A percentile compares a stretch with the other conserved stretches of the same genome.
These are phyloP conservation scores for Lithosia quadra DNA, from an alignment of 2,888 invertebrate genomes.

Conservation along the genomic window DNA sequence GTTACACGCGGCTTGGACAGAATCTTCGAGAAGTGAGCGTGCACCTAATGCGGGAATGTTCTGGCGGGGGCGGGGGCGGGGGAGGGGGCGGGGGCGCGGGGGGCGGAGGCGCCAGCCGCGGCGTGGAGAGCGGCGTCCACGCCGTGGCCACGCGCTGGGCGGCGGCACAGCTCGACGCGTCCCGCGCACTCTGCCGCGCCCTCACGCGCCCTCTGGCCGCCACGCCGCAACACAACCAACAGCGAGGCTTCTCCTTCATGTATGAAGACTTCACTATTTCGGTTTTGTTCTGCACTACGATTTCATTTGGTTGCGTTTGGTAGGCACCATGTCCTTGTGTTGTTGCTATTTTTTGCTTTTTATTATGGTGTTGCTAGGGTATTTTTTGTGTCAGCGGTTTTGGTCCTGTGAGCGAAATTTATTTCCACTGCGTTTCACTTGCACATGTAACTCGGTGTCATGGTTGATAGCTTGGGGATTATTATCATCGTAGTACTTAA, in stretches of 20 bases:
- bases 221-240: slow-evolving; percentile 89
- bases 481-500: too few species aligned
- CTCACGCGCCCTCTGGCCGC: slow-evolving; percentile 90
- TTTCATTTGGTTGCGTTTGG: slow-evolving; percentile 6
- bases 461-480: background rate
- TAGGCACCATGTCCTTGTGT: background rate
- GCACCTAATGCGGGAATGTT: slow-evolving; percentile 90
- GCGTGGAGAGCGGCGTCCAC: slow-evolving; percentile 87
- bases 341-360: slow-evolving; percentile 13
- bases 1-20: slow-evolving; percentile 69
- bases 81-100: slow-evolving; percentile 88
- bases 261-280: slow-evolving; percentile 64
- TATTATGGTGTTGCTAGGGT: slow-evolving; percentile 17
- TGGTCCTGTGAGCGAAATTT: background rate
- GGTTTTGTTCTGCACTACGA: slow-evolving; percentile 4
- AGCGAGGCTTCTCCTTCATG: slow-evolving; percentile 93
- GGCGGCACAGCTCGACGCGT: slow-evolving; percentile 93
- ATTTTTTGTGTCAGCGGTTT: slow-evolving; percentile 11
- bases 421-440: background rate
- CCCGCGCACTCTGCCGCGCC: slow-evolving; percentile 92
- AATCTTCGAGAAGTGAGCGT: slow-evolving; percentile 95
- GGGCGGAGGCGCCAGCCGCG: slow-evolving; percentile 73
- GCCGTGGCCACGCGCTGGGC: slow-evolving; percentile 94
- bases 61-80: slow-evolving; percentile 74
- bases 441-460: background rate